Conservation (phyloP, 2,797 vertebrate species). For the Heteromormyrus szaboi region DNA sequence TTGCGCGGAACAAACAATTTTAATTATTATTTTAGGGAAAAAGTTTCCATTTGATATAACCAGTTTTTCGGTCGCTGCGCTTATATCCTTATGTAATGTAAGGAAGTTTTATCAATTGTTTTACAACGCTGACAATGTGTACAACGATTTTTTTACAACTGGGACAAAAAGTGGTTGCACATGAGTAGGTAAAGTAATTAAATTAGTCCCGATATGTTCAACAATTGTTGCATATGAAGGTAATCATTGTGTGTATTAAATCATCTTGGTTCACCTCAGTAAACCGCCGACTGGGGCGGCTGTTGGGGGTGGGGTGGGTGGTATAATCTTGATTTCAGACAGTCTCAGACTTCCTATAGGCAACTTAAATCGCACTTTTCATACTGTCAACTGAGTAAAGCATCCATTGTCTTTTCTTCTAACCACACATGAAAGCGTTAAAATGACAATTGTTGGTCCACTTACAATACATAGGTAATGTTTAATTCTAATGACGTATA, state of each 20-base stretch:
- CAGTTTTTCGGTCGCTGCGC: not conserved
- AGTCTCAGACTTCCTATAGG: conserved; percentile 19
- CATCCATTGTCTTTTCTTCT: not conserved
- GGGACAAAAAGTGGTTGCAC: not conserved
- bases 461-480: not conserved
- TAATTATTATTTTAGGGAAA: not conserved
- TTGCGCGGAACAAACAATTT: not conserved
- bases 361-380: conserved; percentile 19
- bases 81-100: conserved; percentile 13
- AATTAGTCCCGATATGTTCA: not conserved
- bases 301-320: conserved; percentile 7
- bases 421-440: not conserved
- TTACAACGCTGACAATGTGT: not conserved
- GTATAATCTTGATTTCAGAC: conserved; percentile 16
- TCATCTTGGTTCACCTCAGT: conserved; percentile 2
- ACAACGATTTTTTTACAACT: not conserved
- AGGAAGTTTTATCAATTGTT: conserved; percentile 12
- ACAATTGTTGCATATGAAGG: not conserved
- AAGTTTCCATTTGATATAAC: not conserved
- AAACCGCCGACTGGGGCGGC: conserved; percentile 12
- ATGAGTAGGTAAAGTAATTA: not conserved
- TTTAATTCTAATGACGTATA: conserved; percentile 12
- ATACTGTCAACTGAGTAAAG: conserved; percentile 1
- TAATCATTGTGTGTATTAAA: not conserved
- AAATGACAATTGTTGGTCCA: not conserved